These are phyloP conservation scores for Catharus ustulatus DNA, from an alignment of 2,797 vertebrate genomes.

Conservation along the genomic window DNA sequence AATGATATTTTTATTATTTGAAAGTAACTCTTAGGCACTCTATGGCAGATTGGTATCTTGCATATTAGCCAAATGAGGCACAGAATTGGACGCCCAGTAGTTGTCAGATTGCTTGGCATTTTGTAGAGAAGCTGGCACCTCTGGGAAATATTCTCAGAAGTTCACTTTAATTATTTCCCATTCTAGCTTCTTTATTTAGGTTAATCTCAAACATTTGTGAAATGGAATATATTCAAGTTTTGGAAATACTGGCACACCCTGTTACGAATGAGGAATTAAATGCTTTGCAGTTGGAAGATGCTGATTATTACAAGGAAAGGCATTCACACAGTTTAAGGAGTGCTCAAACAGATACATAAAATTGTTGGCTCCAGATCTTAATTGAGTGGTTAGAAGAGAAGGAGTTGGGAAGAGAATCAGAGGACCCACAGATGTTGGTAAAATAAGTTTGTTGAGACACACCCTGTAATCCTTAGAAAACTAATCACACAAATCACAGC, in stretches of 20 bases:
- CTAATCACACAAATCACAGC: not conserved
- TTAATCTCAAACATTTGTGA: slow-evolving; percentile 10
- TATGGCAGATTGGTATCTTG: not conserved
- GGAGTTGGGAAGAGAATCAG: slow-evolving; percentile 23
- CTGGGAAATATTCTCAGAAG: not conserved
- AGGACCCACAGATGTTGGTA: slow-evolving; percentile 3
- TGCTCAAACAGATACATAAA: not conserved
- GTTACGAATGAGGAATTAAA: not conserved
- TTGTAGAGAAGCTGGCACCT: not conserved
- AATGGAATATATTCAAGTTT: not conserved
- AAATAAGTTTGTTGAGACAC: not conserved
- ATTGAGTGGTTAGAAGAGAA: not conserved
- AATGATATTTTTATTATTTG: not conserved
- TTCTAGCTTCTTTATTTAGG: not conserved
- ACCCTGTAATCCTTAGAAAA: slow-evolving; percentile 43
- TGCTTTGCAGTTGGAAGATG: not conserved
- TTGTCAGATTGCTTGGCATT: not conserved
- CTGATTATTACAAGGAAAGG: not conserved
- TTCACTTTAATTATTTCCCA: not conserved
- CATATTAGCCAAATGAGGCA: not conserved
- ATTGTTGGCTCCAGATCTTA: slow-evolving; percentile 18
- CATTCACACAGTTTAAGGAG: not conserved
- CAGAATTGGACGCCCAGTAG: not conserved
- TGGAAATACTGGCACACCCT: not conserved
- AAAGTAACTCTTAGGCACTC: not conserved